These are phyloP conservation scores for Thalassaphorura encarpata DNA, from an alignment of 1,140 invertebrate species.

Conservation along the genomic window DNA sequence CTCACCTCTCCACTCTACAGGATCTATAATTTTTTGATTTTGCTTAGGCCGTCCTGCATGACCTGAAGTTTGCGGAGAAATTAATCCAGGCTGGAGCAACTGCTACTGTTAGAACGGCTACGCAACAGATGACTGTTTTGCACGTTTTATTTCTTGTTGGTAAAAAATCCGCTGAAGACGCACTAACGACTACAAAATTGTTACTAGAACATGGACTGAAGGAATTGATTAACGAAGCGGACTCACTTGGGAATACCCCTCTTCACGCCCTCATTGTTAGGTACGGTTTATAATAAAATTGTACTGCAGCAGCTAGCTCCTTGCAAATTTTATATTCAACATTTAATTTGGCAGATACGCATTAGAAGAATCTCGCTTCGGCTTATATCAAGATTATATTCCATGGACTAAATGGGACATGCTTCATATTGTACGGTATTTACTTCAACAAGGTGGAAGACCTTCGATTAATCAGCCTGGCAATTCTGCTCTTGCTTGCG, in stretches of 20 bases:
- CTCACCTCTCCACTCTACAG: not conserved
- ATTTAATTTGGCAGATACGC: slow-evolving; percentile 43
- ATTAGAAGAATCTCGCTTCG: slow-evolving; percentile 56
- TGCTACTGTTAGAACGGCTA: slow-evolving; percentile 55
- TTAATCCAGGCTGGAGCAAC: slow-evolving; percentile 21
- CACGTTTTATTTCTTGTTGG: slow-evolving; percentile 54
- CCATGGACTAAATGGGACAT: slow-evolving; percentile 43
- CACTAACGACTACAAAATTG: slow-evolving; percentile 51
- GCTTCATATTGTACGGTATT: slow-evolving; percentile 51
- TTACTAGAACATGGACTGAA: slow-evolving; percentile 55
- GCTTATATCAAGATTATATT: slow-evolving; percentile 41
- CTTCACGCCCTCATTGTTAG: slow-evolving; percentile 55
- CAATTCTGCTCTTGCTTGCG: slow-evolving; percentile 59
- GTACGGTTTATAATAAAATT: slow-evolving; percentile 16
- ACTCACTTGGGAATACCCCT: slow-evolving; percentile 53
- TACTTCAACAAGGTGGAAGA: slow-evolving; percentile 53
- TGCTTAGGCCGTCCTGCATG: slow-evolving; percentile 33
- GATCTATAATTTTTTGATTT: slow-evolving; percentile 7
- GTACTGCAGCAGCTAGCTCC: not conserved
- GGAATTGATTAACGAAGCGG: slow-evolving; percentile 60
- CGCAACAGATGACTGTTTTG: slow-evolving; percentile 60
- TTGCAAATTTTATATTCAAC: not conserved
- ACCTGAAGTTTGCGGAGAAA: slow-evolving; percentile 28
- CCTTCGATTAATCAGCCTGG: slow-evolving; percentile 58
- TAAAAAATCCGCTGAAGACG: slow-evolving; percentile 57